Evolutionary conservation across 2,113 vertebrate species (phyloP), one percentile per base, ranked within the genome.

Genomic region (Anser cygnoides): DNA sequence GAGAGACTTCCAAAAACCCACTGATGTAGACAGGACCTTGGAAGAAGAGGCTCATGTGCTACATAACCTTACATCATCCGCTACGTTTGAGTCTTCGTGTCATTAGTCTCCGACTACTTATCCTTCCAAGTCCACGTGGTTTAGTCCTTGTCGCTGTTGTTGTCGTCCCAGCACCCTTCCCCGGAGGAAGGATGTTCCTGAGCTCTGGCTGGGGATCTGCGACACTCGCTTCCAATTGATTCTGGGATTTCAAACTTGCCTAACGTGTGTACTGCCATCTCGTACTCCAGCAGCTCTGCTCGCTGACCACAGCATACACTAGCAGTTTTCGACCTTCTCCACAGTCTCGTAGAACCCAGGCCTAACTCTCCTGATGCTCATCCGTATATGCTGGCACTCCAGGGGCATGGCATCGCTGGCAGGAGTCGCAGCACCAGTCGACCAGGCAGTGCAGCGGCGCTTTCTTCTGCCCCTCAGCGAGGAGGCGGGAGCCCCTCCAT

Each of bases 331-430:
- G 20, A 96, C 93, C 92, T 97, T 97, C 59, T 97, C 96, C 92
- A 97, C 96, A 96, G 97, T 97, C 95, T 97, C 97, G 23, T 97
- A 97, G 94, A 97, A 97, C 28, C 97, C 97, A 20, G 96, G 97
- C 84, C 97, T 92, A 58, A 97, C 97, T 61, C 95, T 97, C 90
- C 97, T 87, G 87, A 97, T 97, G 83, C 97, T 97, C 96, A 97
- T 97, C 75, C 96, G 93, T 95, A 97, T 96, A 58, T 96, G 97
- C 92, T 97, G 94, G 72, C 95, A 90, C 65, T 97, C 96, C 89
- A 96, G 88, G 76, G 96, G 94, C 92, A 96, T 70, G 52, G 81
- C 9, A 2, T 84, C 3, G 11, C 67, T 20, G 0, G 28, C 4
- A 0, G 93, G 2, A 3, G 71, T 7, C 0, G 86, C 0, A 2